Base-by-base conservation (phyloP, 2,113 vertebrate species). In the Seriola quinqueradiata region DNA sequence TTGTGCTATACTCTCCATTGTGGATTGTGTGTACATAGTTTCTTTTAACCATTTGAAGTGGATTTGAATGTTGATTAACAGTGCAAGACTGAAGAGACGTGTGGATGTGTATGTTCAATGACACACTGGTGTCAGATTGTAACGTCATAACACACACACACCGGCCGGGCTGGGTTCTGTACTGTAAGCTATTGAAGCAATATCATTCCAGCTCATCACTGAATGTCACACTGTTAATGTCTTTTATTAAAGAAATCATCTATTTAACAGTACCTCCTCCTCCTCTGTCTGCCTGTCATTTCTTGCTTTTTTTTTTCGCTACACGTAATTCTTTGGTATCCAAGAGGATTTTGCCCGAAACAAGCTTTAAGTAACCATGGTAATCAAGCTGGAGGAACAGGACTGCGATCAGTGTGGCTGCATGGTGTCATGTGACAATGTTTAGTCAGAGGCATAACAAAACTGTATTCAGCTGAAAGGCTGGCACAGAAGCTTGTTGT, bases 241-340 rank as follows among this genome's bases (percentile, higher is more conserved):
- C 70, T 90, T 91, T 93, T 92, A 94, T 83, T 93, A 94, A 94
- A 94, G 84, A 83, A 82, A 68, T 71, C 87, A 83, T 91, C 84
- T 91, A 88, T 90, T 93, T 89, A 94, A 90, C 88, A 87, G 61
- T 64, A 87, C 13, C 5, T 7, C 3, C 28, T 44, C 32, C 25
- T 55, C 19, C 72, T 40, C 70, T 58, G n/a, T 48, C 17, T 58
- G n/a, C 42, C 17, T 76, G 59, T 9, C 42, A 12, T 77, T 78
- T 52, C 4, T 76, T 14, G 12, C 9, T 1, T 19, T 38, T 1
- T 4, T 76, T 42, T 61, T 48, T 40, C 61, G 13, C 21, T 32
- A 1, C 25, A 16, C 14, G 4, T 59, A 59, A 54, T 58, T 83
- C 12, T 69, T 63, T 44, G 8, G 25, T 68, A 28, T 75, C 72